These are phyloP conservation scores for Carassius gibelio DNA, from an alignment of 2,113 vertebrate genomes.

Conservation along the genomic window DNA sequence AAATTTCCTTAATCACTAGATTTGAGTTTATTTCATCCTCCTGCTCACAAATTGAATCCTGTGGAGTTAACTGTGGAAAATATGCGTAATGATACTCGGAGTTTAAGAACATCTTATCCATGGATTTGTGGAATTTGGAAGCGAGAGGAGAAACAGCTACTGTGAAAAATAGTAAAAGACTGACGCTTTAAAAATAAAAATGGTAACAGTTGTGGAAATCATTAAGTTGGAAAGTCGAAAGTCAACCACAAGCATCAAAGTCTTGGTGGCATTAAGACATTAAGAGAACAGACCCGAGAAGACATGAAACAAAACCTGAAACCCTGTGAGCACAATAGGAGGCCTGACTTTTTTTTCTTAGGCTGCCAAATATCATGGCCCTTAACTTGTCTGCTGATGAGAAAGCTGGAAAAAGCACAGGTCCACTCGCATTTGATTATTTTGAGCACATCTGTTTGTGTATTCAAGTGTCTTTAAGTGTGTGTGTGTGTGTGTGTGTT, in stretches of 20 bases:
- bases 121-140: conserved; percentile 2
- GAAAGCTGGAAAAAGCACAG: not conserved
- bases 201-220: not conserved
- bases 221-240: too few species aligned
- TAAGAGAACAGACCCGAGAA: conserved; percentile 58
- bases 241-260: conserved; percentile 17
- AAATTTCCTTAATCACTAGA: conserved; percentile 66
- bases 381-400: conserved; percentile 48
- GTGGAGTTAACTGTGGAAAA: conserved; percentile 59
- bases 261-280: conserved; percentile 53
- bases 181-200: not conserved
- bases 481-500: conserved; percentile 19
- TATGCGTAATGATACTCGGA: conserved; percentile 52
- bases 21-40: conserved; percentile 45
- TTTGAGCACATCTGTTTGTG: conserved; percentile 22
- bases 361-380: conserved; percentile 67
- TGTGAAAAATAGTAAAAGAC: not conserved
- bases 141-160: not conserved
- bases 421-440: not conserved
- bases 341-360: conserved; percentile 41
- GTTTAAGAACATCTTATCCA: not conserved
- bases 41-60: conserved; percentile 17
- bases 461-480: conserved; percentile 9
- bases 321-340: conserved; percentile 62
- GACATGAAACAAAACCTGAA: conserved; percentile 55